A percentile compares a stretch with the other conserved stretches of the same genome.
phyloP scores from a whole-genome alignment of 1,140 invertebrate species.

The Psilanteris sp. region DNA sequence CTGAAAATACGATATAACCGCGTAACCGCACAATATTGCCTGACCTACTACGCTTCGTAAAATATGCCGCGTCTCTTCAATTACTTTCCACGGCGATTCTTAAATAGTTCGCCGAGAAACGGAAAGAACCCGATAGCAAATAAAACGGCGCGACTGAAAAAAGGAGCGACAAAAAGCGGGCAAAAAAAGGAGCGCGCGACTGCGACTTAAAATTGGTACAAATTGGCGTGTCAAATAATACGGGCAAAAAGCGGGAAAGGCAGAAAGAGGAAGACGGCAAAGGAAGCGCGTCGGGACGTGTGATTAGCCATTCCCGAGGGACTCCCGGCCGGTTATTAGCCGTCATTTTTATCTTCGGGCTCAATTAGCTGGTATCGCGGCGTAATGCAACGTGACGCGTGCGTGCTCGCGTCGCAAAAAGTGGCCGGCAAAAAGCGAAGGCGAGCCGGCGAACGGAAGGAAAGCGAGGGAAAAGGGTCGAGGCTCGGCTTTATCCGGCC shows the following conservation, averaged over 20 bases:
- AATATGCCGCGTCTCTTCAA: background rate
- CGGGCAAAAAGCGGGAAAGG: conserved; percentile 44
- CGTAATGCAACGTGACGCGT: conserved; percentile 77
- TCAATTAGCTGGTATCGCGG: conserved; percentile 79
- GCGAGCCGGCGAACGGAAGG: background rate
- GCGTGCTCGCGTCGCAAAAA: conserved; percentile 56
- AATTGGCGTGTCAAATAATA: conserved; percentile 59
- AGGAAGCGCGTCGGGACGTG: conserved; percentile 64
- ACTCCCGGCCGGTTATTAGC: conserved; percentile 75
- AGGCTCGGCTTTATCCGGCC: conserved; percentile 60
- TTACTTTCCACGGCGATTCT: background rate
- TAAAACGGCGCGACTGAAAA: background rate
- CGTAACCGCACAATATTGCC: too few species aligned
- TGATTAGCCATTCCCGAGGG: conserved; percentile 74
- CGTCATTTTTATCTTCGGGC: conserved; percentile 78
- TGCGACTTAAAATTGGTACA: conserved; percentile 57
- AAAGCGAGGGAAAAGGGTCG: conserved; percentile 38
- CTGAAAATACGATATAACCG: too few species aligned
- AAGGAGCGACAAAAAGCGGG: conserved; percentile 2
- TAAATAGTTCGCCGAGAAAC: background rate
- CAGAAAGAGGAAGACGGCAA: conserved; percentile 30
- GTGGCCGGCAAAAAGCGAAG: conserved; percentile 16
- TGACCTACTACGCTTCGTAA: too few species aligned
- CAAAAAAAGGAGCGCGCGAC: conserved; percentile 12
- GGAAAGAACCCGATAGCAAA: conserved; percentile 16